phyloP scores from a whole-genome alignment of 2,113 vertebrate genomes.

The Percina caprodes region DNA sequence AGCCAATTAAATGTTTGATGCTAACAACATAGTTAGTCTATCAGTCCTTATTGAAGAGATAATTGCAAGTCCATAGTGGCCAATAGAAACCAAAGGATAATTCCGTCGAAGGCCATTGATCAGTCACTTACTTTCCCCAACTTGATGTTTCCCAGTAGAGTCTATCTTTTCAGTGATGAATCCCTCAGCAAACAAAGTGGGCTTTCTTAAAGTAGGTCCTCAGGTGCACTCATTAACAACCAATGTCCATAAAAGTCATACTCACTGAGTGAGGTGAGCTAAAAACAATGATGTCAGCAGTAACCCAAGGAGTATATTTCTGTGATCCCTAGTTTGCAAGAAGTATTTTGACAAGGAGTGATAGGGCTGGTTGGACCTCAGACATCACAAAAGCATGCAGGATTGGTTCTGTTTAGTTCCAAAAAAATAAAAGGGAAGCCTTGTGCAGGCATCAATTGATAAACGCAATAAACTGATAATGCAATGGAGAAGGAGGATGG shows the following conservation, averaged over 20 bases:
- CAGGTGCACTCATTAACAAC: constrained; percentile 11
- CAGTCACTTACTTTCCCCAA: constrained; percentile 32
- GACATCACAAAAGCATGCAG: constrained; percentile 62
- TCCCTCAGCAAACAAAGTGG: constrained; percentile 12
- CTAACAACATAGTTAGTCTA: constrained; percentile 25
- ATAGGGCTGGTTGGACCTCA: constrained; percentile 15
- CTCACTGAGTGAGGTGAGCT: constrained; percentile 3
- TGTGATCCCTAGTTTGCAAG: constrained; percentile 1
- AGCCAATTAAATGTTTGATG: constrained; percentile 6
- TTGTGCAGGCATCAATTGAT: constrained; percentile 20
- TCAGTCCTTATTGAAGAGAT: constrained; percentile 37
- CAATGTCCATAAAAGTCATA: constrained; percentile 35
- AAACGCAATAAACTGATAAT: constrained; percentile 22
- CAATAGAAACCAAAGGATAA: constrained; percentile 26
- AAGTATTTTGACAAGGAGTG: constrained; percentile 26
- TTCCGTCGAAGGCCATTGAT: constrained; percentile 34
- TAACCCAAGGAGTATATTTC: constrained; percentile 14
- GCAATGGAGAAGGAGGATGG: constrained; percentile 8
- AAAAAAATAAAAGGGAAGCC: constrained; percentile 35
- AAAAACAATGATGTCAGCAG: constrained; percentile 30
- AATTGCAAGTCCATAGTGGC: constrained; percentile 19
- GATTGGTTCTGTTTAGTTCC: constrained; percentile 37
- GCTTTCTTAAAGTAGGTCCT: constrained; percentile 16
- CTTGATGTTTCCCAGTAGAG: constrained; percentile 10
- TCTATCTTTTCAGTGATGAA: constrained; percentile 27